Percentiles rank a stretch among this genome's conserved stretches.
Evolutionary conservation across 35 echinoderm and acorn worm species (phyloP).

Genomic region (Ophiothrix spiculata): DNA sequence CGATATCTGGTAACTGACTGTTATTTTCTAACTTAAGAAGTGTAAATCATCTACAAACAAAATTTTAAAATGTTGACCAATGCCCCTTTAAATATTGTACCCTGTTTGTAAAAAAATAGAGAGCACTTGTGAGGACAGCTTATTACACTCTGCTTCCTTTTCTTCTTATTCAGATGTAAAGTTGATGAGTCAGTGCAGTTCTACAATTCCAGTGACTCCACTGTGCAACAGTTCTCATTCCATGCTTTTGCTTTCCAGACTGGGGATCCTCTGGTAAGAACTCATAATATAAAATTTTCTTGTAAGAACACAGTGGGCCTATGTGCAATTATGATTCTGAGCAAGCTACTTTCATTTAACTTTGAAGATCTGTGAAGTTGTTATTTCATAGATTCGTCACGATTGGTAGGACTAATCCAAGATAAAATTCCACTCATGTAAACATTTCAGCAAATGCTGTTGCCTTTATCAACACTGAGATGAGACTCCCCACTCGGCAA

Average conservation of each 20-base stretch:
- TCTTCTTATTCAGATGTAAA: neutral
- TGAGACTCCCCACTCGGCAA: neutral
- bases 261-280: neutral
- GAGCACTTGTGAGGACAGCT: no score
- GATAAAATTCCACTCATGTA: neutral
- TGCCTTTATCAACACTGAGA: neutral
- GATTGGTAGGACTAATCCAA: neutral
- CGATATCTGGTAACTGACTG: no score
- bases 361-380: no score
- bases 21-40: no score
- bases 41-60: no score
- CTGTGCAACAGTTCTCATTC: neutral
- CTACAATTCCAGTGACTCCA: neutral
- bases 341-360: neutral
- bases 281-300: no score
- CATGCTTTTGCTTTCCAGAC: neutral
- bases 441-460: neutral
- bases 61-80: no score
- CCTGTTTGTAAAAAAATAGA: no score
- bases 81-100: no score
- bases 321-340: neutral
- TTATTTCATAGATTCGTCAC: neutral
- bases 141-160: no score
- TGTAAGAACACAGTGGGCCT: neutral
- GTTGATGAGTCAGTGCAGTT: neutral